A percentile compares a stretch with the other conserved stretches of the same genome.
Evolutionary conservation across 2,113 vertebrate species (phyloP).

Genomic region (Lagopus muta): DNA sequence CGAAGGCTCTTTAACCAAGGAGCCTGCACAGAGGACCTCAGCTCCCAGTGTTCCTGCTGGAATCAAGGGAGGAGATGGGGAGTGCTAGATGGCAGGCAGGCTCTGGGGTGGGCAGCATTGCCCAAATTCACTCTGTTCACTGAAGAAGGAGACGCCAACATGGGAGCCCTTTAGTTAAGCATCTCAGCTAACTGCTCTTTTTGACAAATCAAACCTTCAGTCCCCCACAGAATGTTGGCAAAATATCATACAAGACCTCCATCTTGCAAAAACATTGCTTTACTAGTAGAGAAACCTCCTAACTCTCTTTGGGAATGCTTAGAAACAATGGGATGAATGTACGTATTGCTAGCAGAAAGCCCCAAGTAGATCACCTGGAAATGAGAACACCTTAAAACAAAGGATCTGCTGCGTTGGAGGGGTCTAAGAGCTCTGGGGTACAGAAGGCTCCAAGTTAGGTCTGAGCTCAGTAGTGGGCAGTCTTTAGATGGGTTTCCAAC

Average conservation of each 20-base stretch:
- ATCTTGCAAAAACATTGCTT: neutral
- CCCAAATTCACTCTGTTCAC: neutral
- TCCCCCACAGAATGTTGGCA: neutral
- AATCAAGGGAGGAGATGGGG: neutral
- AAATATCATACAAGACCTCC: fast-evolving
- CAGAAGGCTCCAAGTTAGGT: neutral
- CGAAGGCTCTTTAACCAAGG: conserved; percentile 36
- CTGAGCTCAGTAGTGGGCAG: neutral
- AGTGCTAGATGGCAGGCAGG: neutral
- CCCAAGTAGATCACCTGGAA: fast-evolving
- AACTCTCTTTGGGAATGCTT: neutral
- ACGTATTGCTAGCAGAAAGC: neutral
- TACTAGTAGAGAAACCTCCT: neutral
- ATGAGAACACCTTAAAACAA: neutral
- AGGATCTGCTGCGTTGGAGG: neutral
- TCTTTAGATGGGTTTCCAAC: neutral
- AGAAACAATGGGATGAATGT: fast-evolving
- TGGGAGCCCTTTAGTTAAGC: neutral
- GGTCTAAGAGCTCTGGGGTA: neutral
- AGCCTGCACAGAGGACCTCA: neutral
- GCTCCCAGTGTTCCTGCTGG: neutral
- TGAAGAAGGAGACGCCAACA: neutral
- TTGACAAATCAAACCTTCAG: neutral
- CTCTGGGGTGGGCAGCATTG: neutral
- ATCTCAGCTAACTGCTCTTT: neutral